Base-by-base conservation (phyloP, 2,888 invertebrate genomes). In the Napeogenes inachia region DNA sequence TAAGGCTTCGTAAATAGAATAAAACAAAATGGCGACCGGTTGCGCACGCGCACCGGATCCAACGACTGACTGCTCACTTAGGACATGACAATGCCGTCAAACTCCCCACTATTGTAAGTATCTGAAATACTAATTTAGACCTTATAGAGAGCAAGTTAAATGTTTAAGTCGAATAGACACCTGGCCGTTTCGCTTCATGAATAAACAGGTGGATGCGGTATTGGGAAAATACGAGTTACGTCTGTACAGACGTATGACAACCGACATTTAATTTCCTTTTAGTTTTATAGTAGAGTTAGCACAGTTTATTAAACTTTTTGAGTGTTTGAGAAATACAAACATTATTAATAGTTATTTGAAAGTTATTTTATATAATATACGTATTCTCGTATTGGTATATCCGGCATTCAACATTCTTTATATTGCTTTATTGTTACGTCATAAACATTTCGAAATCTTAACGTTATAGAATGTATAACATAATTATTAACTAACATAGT, bases 41-140 rank as follows among this genome's bases (percentile, higher is more conserved):
- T 67, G 73, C 81, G 77, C 75, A 69, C 71, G 74, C 80, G 80
- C 80, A 77, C 81, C 82, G 81, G 80, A 81, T 77, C 82, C 81
- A 75, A 76, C 79, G 80, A 78, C 81, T 79, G 81, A 87, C 85
- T 85, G 85, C 77, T 78, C 80, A 78, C 83, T 77, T 75, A 62
- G 73, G 72, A 76, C 80, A 78, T 78, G 76, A 80, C 80, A 78
- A 78, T 80, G 78, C 80, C 80, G 80, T 78, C 78, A 76, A 79
- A 68, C 81, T 84, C 81, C 84, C 76, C 68, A 71, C 81, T 42
- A 46, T 50, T 50, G 33, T 47, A 67, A 73, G 70, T 68, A 61
- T 67, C 68, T 64, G 57, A 45, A 75, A 70, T 50, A n/a, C 10
- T 21, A 59, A 60, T 55, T 32, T 8, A 45, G 38, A 50, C 66